A percentile compares a stretch with the other conserved stretches of the same genome.
Conservation (phyloP, 1,140 invertebrate species). For the Diploscapter pachys region DNA sequence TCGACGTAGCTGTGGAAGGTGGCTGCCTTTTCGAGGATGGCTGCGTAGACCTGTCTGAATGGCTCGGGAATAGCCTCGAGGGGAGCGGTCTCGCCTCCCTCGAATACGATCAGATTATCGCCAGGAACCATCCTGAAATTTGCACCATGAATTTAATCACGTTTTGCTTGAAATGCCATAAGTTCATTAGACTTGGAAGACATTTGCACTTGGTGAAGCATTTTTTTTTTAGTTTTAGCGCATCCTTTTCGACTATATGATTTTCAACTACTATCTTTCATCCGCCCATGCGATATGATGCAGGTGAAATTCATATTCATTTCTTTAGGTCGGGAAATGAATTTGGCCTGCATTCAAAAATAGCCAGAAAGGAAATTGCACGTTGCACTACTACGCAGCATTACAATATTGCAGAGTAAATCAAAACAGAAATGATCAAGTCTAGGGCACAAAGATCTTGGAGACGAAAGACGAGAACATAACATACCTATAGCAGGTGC, state of each 20-base stretch:
- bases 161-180: slow-evolving; percentile 18
- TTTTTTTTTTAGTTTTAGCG: too few relatives aligned
- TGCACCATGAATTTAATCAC: background rate
- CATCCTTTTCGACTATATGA: too few relatives aligned
- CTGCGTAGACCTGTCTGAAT: slow-evolving; percentile 45
- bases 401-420: too few relatives aligned
- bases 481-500: slow-evolving; percentile 39
- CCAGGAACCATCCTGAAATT: slow-evolving; percentile 7
- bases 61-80: slow-evolving; percentile 39
- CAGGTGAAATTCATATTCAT: too few relatives aligned
- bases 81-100: slow-evolving; percentile 38
- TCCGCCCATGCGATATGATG: too few relatives aligned
- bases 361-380: too few relatives aligned
- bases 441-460: too few relatives aligned
- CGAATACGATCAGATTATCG: slow-evolving; percentile 39
- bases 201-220: slow-evolving; percentile 13
- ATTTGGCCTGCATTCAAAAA: too few relatives aligned
- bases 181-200: background rate
- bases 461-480: slow-evolving; percentile 13
- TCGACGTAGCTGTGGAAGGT: slow-evolving; percentile 45
- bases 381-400: too few relatives aligned
- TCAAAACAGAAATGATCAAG: too few relatives aligned
- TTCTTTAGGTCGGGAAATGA: too few relatives aligned
- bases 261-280: too few relatives aligned
- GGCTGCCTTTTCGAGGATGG: slow-evolving; percentile 30